Evolutionary conservation across 2,113 vertebrate species (phyloP).

Genomic region (Microcebus griseorufus): DNA sequence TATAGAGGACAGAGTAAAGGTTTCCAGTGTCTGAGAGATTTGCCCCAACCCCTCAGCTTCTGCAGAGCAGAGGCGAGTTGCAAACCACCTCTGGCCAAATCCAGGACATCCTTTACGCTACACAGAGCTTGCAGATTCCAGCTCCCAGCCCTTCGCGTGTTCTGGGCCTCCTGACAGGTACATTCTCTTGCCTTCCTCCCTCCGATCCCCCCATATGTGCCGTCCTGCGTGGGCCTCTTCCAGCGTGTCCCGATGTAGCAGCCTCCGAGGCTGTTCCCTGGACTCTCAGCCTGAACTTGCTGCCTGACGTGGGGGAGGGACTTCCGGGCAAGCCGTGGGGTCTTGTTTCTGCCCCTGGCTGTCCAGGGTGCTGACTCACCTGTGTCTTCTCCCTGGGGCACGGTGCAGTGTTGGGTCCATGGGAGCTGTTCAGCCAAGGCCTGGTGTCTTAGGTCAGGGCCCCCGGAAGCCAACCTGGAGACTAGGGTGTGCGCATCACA

Average conservation of each 20-base stretch:
- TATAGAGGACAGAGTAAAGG: not conserved
- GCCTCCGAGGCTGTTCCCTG: not conserved
- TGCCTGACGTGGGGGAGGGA: not conserved
- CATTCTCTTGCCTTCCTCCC: fast-evolving
- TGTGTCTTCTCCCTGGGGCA: not conserved
- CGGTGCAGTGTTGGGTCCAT: fast-evolving
- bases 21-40: not conserved
- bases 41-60: not conserved
- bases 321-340: fast-evolving
- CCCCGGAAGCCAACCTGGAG: not conserved
- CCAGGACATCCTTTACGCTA: not conserved
- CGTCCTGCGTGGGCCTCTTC: fast-evolving
- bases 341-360: not conserved
- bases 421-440: too few species aligned
- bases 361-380: fast-evolving
- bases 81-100: fast-evolving
- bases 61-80: not conserved
- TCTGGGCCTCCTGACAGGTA: fast-evolving
- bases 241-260: not conserved
- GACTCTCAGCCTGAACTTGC: not conserved
- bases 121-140: not conserved
- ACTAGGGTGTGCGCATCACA: not conserved
- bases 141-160: fast-evolving
- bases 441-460: not conserved
- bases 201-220: fast-evolving